A percentile compares a stretch with the other conserved stretches of the same genome.
Evolutionary conservation across 2,888 invertebrate genomes (phyloP).

Genomic region (Syrphus vitripennis): DNA sequence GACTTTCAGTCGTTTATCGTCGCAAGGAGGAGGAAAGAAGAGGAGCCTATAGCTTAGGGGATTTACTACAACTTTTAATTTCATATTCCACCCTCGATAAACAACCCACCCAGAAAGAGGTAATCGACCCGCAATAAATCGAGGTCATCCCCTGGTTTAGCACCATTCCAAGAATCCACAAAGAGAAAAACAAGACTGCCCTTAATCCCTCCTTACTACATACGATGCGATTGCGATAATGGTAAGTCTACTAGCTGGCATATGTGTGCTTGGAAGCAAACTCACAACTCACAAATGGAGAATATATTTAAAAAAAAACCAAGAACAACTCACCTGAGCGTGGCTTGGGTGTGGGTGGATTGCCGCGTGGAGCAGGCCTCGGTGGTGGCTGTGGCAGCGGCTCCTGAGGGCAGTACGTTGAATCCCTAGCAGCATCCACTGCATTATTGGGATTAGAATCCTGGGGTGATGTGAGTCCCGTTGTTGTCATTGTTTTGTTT

Average conservation of each 20-base stretch:
- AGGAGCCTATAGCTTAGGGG: background rate
- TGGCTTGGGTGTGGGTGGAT: slow-evolving; percentile 80
- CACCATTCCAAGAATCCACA: slow-evolving; percentile 48
- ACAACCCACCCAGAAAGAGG: slow-evolving; percentile 37
- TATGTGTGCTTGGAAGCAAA: background rate
- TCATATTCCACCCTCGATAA: slow-evolving; percentile 45
- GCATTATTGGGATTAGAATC: slow-evolving; percentile 75
- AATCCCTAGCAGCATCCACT: slow-evolving; percentile 81
- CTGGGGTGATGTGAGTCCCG: slow-evolving; percentile 73
- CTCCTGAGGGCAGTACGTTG: slow-evolving; percentile 78
- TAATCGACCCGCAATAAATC: slow-evolving; percentile 69
- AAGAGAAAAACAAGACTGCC: slow-evolving; percentile 14
- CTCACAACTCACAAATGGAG: background rate
- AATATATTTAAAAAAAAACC: background rate
- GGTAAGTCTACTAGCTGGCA: background rate
- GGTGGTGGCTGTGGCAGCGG: slow-evolving; percentile 77
- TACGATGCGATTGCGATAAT: background rate
- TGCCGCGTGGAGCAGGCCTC: slow-evolving; percentile 78
- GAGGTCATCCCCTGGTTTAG: slow-evolving; percentile 68
- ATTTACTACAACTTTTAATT: slow-evolving; percentile 47
- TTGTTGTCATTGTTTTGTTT: slow-evolving; percentile 72
- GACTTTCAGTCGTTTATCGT: background rate
- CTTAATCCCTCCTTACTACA: slow-evolving; percentile 17
- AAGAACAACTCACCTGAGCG: slow-evolving; percentile 77
- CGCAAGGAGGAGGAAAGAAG: too few relatives aligned